phyloP scores from a whole-genome alignment of 2,113 vertebrate genomes.

The Melanostigma gelatinosum region DNA sequence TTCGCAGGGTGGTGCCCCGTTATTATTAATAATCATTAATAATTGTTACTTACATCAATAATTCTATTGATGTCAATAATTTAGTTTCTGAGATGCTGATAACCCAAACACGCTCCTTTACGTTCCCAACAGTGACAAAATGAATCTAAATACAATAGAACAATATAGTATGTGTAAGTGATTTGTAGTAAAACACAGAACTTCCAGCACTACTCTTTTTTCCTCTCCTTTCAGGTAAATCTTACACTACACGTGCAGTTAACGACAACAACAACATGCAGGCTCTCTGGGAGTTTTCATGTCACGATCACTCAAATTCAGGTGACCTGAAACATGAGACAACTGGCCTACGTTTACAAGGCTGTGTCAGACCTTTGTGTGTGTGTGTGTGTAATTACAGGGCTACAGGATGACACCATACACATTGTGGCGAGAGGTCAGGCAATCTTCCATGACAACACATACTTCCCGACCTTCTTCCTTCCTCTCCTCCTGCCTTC shows the following conservation, averaged over 20 bases:
- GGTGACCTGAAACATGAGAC: conserved; percentile 21
- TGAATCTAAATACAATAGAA: too few species aligned
- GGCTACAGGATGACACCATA: conserved; percentile 9
- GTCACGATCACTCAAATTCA: not conserved
- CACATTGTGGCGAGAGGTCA: conserved; percentile 7
- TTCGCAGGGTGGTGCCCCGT: too few species aligned
- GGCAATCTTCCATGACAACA: not conserved
- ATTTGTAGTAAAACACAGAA: too few species aligned
- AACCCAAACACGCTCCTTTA: too few species aligned
- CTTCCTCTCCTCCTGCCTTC: not conserved
- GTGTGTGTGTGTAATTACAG: conserved; percentile 34
- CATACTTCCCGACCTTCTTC: not conserved
- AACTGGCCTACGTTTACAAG: conserved; percentile 32
- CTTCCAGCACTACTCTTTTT: not conserved
- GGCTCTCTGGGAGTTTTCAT: not conserved
- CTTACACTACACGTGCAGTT: not conserved
- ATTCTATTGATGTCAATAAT: too few species aligned
- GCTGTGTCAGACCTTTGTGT: conserved; percentile 17
- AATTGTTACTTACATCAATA: too few species aligned
- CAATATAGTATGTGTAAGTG: too few species aligned
- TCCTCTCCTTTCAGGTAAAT: not conserved
- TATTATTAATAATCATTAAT: too few species aligned
- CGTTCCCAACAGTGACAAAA: too few species aligned
- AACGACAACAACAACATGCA: not conserved
- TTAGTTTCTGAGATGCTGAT: too few species aligned